Evolutionary conservation across 1,140 invertebrate species (phyloP), one percentile per base, ranked within the genome.

Genomic region (Ceratina japonica): DNA sequence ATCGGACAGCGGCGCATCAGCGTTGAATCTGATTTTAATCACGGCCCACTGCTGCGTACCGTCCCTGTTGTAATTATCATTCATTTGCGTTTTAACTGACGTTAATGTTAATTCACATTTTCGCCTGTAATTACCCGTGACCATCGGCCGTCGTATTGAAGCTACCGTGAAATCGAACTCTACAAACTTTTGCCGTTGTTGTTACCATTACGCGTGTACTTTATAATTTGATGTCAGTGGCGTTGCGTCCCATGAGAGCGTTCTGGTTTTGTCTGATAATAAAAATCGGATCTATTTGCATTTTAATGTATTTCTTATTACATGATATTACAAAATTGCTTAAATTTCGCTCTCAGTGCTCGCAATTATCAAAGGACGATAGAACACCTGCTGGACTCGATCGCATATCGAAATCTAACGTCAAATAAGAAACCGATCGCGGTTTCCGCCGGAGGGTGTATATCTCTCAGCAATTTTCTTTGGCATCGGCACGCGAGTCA

Each of bases 51-150:
- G n/a, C 51, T 68, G 27, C 16, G 16, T 16, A 2, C 10, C 66
- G n/a, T 54, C 31, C n/a, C 20, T 5, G 10, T 20, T 65, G 27
- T 65, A 56, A 75, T 75, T 75, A 65, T 56, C 72, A 54, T 65
- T 74, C 61, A 24, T 75, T 66, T 44, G 31, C 31, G 31, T 54
- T 75, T 65, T 37, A 51, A 54, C 27, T 56, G 52, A 16, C n/a
- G 15, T 66, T 66, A 75, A 65, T 37, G 63, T 75, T 54, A 22
- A 37, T 74, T 18, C 27, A 3, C 44, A 20, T 20, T 49, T 22
- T 52, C 65, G 16, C 22, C 8, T 7, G 8, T 18, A 27, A 68
- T 68, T 68, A 68, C 22, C 64, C 13, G 16, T 52, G 16, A 18
- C 20, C n/a, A 20, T 58, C 58, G 22, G 2, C 4, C 7, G 8